These are phyloP conservation scores for Biston betularia DNA, from an alignment of 2,888 invertebrate species.

Conservation along the genomic window DNA sequence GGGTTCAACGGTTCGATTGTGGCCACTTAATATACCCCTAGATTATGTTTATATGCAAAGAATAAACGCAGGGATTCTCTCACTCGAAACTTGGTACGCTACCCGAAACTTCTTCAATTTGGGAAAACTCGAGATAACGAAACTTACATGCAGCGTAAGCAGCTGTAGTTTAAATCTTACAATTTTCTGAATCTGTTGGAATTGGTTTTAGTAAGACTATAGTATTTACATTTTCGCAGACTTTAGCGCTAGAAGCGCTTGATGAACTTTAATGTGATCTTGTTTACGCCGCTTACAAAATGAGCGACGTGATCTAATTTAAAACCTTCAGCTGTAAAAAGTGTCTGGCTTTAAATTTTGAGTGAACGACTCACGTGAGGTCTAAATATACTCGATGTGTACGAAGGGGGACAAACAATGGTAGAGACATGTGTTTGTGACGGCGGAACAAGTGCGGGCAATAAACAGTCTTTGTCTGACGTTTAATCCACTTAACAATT, in stretches of 20 bases:
- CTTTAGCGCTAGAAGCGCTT: constrained; percentile 16
- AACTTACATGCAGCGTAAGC: constrained; percentile 28
- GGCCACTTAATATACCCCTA: constrained; percentile 44
- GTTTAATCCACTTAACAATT: constrained; percentile 80
- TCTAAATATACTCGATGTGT: constrained; percentile 47
- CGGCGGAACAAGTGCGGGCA: constrained; percentile 61
- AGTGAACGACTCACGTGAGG: constrained; percentile 29
- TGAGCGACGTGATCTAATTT: constrained; percentile 62
- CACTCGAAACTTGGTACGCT: constrained; percentile 27
- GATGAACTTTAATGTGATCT: constrained; percentile 29
- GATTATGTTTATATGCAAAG: constrained; percentile 47
- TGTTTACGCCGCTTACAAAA: constrained; percentile 44
- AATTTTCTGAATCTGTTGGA: background rate
- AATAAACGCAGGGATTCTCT: constrained; percentile 42
- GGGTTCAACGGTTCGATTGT: constrained; percentile 49
- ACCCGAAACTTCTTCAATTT: constrained; percentile 40
- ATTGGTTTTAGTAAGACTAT: constrained; percentile 3
- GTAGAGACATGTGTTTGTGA: constrained; percentile 60
- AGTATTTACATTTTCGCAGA: constrained; percentile 7
- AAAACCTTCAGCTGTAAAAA: constrained; percentile 51
- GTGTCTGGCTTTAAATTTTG: constrained; percentile 45
- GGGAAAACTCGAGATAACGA: constrained; percentile 36
- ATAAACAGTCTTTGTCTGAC: constrained; percentile 74
- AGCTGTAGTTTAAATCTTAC: constrained; percentile 16
- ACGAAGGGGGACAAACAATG: constrained; percentile 60